Base-by-base conservation (phyloP, 2,113 vertebrate genomes). In the Gracilinanus agilis region DNA sequence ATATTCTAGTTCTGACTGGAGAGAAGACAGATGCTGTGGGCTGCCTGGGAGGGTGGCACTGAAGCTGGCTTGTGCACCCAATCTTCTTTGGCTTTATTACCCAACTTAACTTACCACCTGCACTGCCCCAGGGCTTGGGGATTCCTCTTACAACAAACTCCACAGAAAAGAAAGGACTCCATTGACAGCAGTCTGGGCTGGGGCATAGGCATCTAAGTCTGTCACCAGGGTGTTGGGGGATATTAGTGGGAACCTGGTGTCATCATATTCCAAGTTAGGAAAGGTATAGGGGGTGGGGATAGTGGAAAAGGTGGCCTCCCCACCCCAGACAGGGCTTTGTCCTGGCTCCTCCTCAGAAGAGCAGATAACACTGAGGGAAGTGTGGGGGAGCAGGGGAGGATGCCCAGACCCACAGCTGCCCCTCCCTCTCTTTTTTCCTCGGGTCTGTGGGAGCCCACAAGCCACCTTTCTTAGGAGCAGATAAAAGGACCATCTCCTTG, bases 91-190 rank as follows among this genome's bases (percentile, higher is more conserved):
- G 40, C 44, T 21, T 90, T 61, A 0, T 98, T 97, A 94, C 97
- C 90, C 91, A 96, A 96, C 0, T n/a, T 91, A 91, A n/a, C 44
- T 93, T 44, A 90, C 94, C 95, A 93, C 92, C 94, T 92, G 55
- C 94, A 91, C 55, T 91, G 95, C 83, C 75, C 40, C 0, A 44
- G 91, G 96, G 96, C 96, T 92, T 24, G 56, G 88, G 91, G 97
- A 96, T 53, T 98, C 95, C 93, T 95, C 97, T 97, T 97, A 90
- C 93, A 95, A 94, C 54, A 88, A 96, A 95, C 53, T 58, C 75
- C 55, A 55, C 61, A 91, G 90, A 97, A 97, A 96, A 97, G 96
- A 98, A n/a, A 75, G 16, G n/a, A 94, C 83, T 27, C 83, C 92
- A 96, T 96, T 96, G 96, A 98, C 19, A 10, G 94, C 0, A 16